Evolutionary conservation across 1,140 invertebrate species (phyloP), one percentile per base, ranked within the genome.

Genomic region (Mactra quadrangularis): DNA sequence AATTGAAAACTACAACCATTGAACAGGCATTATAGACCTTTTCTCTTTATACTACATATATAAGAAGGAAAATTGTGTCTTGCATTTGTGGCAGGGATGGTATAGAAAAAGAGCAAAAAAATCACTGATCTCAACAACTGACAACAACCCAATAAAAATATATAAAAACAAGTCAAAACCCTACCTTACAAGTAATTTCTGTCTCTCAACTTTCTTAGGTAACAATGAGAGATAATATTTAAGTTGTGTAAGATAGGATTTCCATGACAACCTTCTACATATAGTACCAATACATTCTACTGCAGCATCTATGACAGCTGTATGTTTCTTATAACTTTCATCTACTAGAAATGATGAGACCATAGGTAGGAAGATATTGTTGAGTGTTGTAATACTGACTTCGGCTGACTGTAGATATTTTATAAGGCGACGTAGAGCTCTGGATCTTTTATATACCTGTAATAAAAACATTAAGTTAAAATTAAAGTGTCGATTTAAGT

Each of bases 291-390:
- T 91, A 1, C 93, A 89, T 60, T 94, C 90, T 70, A 95, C 90
- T 3, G 97, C 96, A 19, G 96, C 96, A 90, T 98, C 97, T n/a
- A 98, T 94, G 3, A 99, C 92, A 68, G 95, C 95, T 79, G 97
- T 95, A 87, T 97, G 96, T 59, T 95, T 95, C 0, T 94, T 90
- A 88, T 96, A 97, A 87, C 95, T 94, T 57, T 97, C 96, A 84
- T 96, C 95, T 77, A 96, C 95, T 3, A 99, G 93, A 93, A 97
- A 98, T 17, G 95, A 94, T 0, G 96, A 95, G 1, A 96, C 95
- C 47, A 99, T 90, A 0, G 98, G 98, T 55, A 99, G 89, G 75
- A 99, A 94, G 88, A 97, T 98, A 85, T 96, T 95, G 0, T 95
- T 96, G 0, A 98, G 89, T 0, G 96, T 96, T 87, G 95, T 95